Conservation (phyloP, 2,888 invertebrate genomes). For the Heliconius ethilla region DNA sequence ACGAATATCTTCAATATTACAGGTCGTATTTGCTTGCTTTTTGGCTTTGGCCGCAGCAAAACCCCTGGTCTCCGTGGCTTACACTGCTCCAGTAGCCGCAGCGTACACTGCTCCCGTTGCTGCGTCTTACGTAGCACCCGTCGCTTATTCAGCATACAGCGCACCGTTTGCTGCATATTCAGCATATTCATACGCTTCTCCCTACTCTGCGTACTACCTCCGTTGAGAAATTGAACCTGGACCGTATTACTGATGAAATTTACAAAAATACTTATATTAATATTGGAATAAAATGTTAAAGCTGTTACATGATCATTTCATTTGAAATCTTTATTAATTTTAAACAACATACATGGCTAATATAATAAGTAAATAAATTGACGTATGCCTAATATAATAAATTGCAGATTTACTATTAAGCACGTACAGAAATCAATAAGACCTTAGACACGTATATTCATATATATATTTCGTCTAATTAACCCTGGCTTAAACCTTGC, state of each 20-base stretch:
- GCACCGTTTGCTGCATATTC: constrained; percentile 60
- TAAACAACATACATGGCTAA: neutral
- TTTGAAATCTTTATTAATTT: neutral
- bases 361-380: neutral
- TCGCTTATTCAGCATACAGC: constrained; percentile 54
- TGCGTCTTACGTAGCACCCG: constrained; percentile 57
- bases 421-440: neutral
- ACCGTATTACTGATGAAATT: neutral
- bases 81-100: constrained; percentile 53
- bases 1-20: constrained; percentile 45
- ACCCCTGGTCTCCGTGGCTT: constrained; percentile 55
- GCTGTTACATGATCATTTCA: neutral
- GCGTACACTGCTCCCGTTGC: constrained; percentile 52
- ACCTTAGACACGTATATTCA: neutral
- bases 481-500: neutral
- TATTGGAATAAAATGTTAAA: constrained; percentile 27
- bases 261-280: neutral
- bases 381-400: no score
- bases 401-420: neutral
- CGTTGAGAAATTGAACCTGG: constrained; percentile 40
- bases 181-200: constrained; percentile 52
- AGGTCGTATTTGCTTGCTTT: constrained; percentile 75
- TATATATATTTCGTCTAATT: neutral
- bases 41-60: constrained; percentile 75
- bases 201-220: constrained; percentile 49